A percentile compares a stretch with the other conserved stretches of the same genome.
These are phyloP conservation scores for Plagodis dolabraria DNA, from an alignment of 2,888 invertebrate genomes.

Conservation along the genomic window DNA sequence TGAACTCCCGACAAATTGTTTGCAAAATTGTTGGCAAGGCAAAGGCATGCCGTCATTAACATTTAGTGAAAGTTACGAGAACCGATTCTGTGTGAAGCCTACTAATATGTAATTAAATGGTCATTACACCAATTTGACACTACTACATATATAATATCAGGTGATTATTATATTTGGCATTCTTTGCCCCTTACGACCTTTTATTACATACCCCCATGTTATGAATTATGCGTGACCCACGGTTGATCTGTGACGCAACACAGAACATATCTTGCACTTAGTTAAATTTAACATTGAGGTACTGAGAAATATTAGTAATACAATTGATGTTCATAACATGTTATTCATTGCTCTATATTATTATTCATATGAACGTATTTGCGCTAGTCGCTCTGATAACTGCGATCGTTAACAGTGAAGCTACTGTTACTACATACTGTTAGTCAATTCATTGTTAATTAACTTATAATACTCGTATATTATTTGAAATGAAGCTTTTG, in stretches of 20 bases:
- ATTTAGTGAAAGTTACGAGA: slow-evolving; percentile 22
- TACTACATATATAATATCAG: slow-evolving; percentile 1
- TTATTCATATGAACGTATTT: slow-evolving; percentile 13
- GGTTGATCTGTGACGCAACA: slow-evolving; percentile 12
- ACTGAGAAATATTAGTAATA: no score
- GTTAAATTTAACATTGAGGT: neutral
- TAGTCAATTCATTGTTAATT: slow-evolving; percentile 11
- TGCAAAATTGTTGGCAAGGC: slow-evolving; percentile 20
- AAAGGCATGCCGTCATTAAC: slow-evolving; percentile 4
- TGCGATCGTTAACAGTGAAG: slow-evolving; percentile 4
- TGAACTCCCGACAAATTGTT: slow-evolving; percentile 28
- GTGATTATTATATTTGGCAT: slow-evolving; percentile 22
- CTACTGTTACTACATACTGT: slow-evolving; percentile 7
- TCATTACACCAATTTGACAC: slow-evolving; percentile 10
- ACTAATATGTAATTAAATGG: slow-evolving; percentile 2
- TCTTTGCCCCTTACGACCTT: slow-evolving; percentile 5
- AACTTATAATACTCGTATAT: slow-evolving; percentile 10
- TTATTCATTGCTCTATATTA: slow-evolving; percentile 1
- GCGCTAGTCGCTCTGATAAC: slow-evolving; percentile 24
- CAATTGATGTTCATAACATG: neutral
- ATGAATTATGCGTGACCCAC: slow-evolving; percentile 6
- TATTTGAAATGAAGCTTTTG: slow-evolving; percentile 10
- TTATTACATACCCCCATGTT: slow-evolving; percentile 5
- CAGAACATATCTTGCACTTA: slow-evolving; percentile 1
- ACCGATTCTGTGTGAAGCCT: slow-evolving; percentile 2